Evolutionary conservation across 2,888 invertebrate genomes (phyloP), one percentile per base, ranked within the genome.

Genomic region (Platycheirus albimanus): DNA sequence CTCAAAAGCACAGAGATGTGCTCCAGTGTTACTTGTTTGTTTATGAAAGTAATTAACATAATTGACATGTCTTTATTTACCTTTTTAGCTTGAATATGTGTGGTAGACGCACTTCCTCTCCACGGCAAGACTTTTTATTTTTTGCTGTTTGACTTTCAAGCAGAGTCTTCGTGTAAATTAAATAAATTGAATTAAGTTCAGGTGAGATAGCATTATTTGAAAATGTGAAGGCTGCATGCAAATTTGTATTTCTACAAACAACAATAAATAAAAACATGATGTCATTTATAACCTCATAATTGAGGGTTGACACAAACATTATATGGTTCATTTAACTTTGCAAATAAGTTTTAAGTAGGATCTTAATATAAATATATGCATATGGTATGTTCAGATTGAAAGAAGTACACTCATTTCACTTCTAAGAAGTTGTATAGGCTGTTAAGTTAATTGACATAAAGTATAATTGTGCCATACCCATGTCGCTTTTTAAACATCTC

Each of bases 21-120:
- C 5, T 33, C 7, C 7, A 7, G 30, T 33, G 30, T 33, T 33
- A 8, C n/a, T n/a, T n/a, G 20, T 17, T 67, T 52, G 61, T 76
- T 52, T 52, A 45, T 8, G 28, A 56, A 74, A 66, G 54, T 49
- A 28, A 77, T 77, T 77, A 70, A 54, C 64, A 56, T 66, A 66
- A 56, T 66, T 74, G 45, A 69, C 45, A 56, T 54, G 24, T 52
- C 13, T 36, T 36, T 33, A 52, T 61, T 67, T 51, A 69, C 36
- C 13, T 67, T 47, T 33, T 24, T 7, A n/a, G 24, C 15, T 43
- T 17, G 15, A 7, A 1, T 17, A 33, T 13, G 33, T 38, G 36
- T 47, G 41, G 51, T 36, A 24, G 19, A 52, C 15, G 45, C 49
- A 11, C 24, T 30, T 10, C 28, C 17, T 49, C 8, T 17, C 15